A percentile compares a stretch with the other conserved stretches of the same genome.
These are phyloP conservation scores for Cherax quadricarinatus DNA, from an alignment of 1,140 invertebrate genomes.

Conservation along the genomic window DNA sequence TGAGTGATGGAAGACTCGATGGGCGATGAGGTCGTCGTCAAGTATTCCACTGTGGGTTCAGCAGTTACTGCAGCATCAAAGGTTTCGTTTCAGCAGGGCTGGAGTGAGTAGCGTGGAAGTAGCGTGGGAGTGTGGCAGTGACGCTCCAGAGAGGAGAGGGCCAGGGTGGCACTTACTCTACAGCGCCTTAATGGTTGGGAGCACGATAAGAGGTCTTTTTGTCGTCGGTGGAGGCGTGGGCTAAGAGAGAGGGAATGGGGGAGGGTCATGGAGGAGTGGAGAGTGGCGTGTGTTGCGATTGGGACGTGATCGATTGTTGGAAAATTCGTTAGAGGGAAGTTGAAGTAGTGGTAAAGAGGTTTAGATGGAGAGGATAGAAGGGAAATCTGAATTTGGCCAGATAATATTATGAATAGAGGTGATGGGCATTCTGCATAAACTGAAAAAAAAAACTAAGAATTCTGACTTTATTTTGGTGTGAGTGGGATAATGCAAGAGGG, in stretches of 20 bases:
- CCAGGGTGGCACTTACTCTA: constrained; percentile 57
- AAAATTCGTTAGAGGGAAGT: constrained; percentile 18
- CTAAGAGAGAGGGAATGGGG: not conserved
- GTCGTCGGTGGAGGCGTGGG: constrained; percentile 36
- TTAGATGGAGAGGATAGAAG: not conserved
- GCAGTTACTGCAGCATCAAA: too few species aligned
- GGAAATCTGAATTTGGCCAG: not conserved
- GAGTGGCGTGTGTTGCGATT: not conserved
- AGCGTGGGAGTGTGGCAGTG: too few species aligned
- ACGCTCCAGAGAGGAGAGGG: not conserved
- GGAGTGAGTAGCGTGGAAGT: too few species aligned
- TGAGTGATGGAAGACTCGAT: too few species aligned
- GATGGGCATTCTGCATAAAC: not conserved
- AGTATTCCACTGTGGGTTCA: too few species aligned
- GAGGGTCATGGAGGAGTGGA: not conserved
- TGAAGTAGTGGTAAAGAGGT: not conserved
- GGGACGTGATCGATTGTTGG: constrained; percentile 42
- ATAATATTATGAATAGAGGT: not conserved
- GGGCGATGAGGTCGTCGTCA: too few species aligned
- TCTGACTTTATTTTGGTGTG: too few species aligned
- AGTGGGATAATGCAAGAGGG: too few species aligned
- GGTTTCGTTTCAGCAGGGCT: too few species aligned
- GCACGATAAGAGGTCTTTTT: constrained; percentile 66
- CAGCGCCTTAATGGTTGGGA: constrained; percentile 63
- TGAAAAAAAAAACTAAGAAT: too few species aligned